Percentiles rank a stretch among this genome's conserved stretches.
These are phyloP conservation scores for Neoitamus cyanurus DNA, from an alignment of 2,888 invertebrate genomes.

Conservation along the genomic window DNA sequence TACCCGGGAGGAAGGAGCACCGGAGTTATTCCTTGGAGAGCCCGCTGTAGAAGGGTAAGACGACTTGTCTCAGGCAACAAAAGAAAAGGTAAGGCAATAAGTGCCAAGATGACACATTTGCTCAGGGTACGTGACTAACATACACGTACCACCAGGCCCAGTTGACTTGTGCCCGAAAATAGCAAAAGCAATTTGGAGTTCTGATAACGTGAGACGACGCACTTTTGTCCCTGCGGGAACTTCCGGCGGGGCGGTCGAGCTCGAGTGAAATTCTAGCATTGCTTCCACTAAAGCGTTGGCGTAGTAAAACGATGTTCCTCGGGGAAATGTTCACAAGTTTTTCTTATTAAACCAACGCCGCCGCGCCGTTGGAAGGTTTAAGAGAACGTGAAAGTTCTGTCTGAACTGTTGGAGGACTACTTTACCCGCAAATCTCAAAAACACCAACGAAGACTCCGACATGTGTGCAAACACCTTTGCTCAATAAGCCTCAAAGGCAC, in stretches of 20 bases:
- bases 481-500: not conserved
- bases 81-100: slow-evolving; percentile 14
- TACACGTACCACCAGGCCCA: not conserved
- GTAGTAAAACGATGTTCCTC: not conserved
- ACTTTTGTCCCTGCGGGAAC: not conserved
- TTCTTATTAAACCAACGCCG: not conserved
- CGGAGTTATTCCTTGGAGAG: not conserved
- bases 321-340: not conserved
- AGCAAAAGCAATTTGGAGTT: slow-evolving; percentile 4
- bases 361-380: not conserved
- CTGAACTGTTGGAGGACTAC: not conserved
- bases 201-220: not conserved
- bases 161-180: slow-evolving; percentile 9
- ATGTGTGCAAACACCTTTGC: not conserved
- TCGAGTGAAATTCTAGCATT: not conserved
- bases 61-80: not conserved
- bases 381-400: not conserved
- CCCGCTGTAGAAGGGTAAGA: not conserved
- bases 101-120: not conserved
- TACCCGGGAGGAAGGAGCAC: not conserved
- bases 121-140: slow-evolving; percentile 5
- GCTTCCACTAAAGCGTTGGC: not conserved
- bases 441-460: not conserved
- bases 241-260: not conserved
- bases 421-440: not conserved